Base-by-base conservation (phyloP, 1,140 invertebrate species). In the Lucilia cuprina region DNA sequence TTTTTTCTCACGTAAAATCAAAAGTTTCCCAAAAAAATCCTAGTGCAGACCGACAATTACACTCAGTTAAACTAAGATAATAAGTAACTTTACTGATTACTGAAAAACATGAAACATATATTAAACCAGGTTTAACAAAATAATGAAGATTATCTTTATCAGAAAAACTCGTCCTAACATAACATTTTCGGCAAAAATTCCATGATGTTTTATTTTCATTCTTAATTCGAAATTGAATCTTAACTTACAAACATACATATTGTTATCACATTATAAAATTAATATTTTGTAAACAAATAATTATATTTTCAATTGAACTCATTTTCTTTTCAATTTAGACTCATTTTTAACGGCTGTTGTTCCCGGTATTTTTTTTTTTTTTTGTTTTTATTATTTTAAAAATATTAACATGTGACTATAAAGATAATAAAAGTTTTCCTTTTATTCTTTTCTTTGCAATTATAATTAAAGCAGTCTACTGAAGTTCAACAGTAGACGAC, bases 371-470 rank as follows among this genome's bases (percentile, higher is more conserved):
- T 70, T 21, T 25, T 70, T 70, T 5, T 55, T 55, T 55, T 70
- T 21, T 70, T 70, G 25, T 70, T 21, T 21, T 70, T 21, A 21
- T 70, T 21, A 70, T 70, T 21, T 25, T 25, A 70, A 70, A 60
- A 60, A 60, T 60, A 78, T 78, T 78, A 41, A 80, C 77, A 80
- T 80, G 77, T 80, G 77, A 80, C 77, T 21, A 13, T 10, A 8
- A 13, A 80, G 77, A 80, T 80, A 80, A 80, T 55, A 55, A 55
- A 55, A 17, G 50, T 55, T 55, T 55, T 55, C 17, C 50, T 55
- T 55, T 55, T 17, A 10, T 55, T 14, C 12, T 17, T 55, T 55
- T 14, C 12, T 14, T 17, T 14, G 50, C 50, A 55, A 14, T 21
- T 80, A 41, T 21, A 21, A 50, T 80, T 41, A 19, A 41, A 41